Evolutionary conservation across 2,888 invertebrate species (phyloP), one percentile per base, ranked within the genome.

Genomic region (Microctonus brassicae): DNA sequence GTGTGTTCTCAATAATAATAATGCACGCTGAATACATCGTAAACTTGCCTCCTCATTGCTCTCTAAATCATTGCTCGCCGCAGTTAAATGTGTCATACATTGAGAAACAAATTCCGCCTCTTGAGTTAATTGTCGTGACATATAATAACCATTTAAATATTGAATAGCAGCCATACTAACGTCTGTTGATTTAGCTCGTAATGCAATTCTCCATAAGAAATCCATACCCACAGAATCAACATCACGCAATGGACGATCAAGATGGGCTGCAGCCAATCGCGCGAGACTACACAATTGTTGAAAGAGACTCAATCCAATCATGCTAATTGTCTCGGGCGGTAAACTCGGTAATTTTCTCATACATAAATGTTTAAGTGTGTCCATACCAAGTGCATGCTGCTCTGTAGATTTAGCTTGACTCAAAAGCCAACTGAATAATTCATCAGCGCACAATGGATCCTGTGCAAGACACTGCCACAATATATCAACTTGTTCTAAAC

Each of bases 101-200:
- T 96, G 94, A 53, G 95, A 92, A 0, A 98, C 95, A 86, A 98
- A 98, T 83, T 97, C 97, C 73, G 95, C 94, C 88, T 97, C 97
- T 80, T 96, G 93, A 78, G 96, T 95, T 55, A 97, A 87, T 83
- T 96, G 95, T 74, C 96, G 94, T 7, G 96, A 95, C 92, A 97
- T 96, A 88, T 97, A 98, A 88, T 96, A 97, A 83, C 94, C 94
- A 87, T 97, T 98, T 69, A 98, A 90, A 85, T 97, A 97, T 85
- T 97, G 96, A 79, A 97, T 97, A 0, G 97, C 97, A 2, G 97
- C 95, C 92, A 97, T 93, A 76, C 97, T 97, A 1, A 98, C 97
- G 84, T 97, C 97, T 88, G 97, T 97, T 84, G 95, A 97, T 78
- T 94, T 94, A 1, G 97, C 97, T 77, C 95, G 90, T 4, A 98